Percentiles rank a stretch among this genome's conserved stretches.
Conservation (phyloP, 2,888 invertebrate genomes). For the Platerodrilus igneus region DNA sequence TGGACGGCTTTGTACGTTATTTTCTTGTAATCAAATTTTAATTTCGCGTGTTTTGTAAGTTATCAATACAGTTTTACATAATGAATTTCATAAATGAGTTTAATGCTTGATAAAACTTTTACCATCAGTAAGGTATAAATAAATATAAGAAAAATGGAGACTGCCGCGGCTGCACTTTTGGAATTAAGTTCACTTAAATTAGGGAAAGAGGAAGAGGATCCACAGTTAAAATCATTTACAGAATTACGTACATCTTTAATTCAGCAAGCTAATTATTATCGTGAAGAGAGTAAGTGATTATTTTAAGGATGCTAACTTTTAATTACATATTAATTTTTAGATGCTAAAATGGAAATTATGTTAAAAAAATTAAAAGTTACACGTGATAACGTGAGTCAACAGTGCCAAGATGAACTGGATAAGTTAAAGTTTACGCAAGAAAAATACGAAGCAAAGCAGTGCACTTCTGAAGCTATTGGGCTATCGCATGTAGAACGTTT, state of each 20-base stretch:
- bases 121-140: too few relatives aligned
- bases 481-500: constrained; percentile 33
- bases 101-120: too few relatives aligned
- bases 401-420: constrained; percentile 23
- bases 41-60: too few relatives aligned
- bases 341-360: constrained; percentile 29
- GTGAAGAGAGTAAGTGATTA: constrained; percentile 31
- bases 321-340: constrained; percentile 22
- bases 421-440: constrained; percentile 25
- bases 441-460: constrained; percentile 23
- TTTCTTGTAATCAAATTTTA: too few relatives aligned
- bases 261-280: constrained; percentile 29
- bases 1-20: too few relatives aligned
- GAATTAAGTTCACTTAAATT: too few relatives aligned
- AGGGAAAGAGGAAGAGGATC: too few relatives aligned
- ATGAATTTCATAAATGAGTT: too few relatives aligned
- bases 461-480: constrained; percentile 22
- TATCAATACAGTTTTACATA: too few relatives aligned
- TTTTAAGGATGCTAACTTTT: background rate
- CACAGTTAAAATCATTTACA: too few relatives aligned
- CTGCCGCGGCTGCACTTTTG: background rate
- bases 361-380: constrained; percentile 30
- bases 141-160: background rate
- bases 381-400: constrained; percentile 19
- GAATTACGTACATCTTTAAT: constrained; percentile 25